Conservation (phyloP, 2,888 invertebrate species). For the Andrena dorsata region DNA sequence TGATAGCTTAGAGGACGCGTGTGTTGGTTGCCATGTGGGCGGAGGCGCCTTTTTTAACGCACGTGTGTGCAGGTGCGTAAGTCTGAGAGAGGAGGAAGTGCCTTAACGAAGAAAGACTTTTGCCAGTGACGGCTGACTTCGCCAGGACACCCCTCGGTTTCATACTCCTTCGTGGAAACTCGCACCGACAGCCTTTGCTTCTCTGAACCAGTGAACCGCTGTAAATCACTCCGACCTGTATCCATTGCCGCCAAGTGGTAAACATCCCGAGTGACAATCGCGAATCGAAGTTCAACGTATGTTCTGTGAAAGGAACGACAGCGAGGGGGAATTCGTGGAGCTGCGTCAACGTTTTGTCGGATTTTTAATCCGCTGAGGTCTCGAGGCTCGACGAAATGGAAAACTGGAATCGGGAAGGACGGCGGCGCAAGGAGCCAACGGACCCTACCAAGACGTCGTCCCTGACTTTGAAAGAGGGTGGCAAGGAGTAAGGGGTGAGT, state of each 20-base stretch:
- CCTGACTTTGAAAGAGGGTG: slow-evolving; percentile 79
- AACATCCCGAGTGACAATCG: background rate
- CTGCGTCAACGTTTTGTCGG: background rate
- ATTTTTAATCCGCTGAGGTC: background rate
- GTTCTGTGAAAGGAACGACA: background rate
- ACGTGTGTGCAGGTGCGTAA: slow-evolving; percentile 73
- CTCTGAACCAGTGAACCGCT: no score
- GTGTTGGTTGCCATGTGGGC: slow-evolving; percentile 3
- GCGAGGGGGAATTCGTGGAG: background rate
- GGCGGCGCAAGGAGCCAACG: slow-evolving; percentile 34
- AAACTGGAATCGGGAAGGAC: background rate
- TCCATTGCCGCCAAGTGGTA: background rate
- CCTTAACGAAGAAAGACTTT: slow-evolving; percentile 68
- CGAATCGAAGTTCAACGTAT: background rate
- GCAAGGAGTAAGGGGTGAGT: slow-evolving; percentile 71
- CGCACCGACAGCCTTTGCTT: no score
- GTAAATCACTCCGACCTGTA: no score
- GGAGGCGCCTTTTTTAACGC: slow-evolving; percentile 66
- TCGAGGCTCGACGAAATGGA: background rate
- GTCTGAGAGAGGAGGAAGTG: slow-evolving; percentile 69
- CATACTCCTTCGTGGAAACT: background rate
- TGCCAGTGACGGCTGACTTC: slow-evolving; percentile 60
- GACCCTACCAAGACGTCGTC: slow-evolving; percentile 65
- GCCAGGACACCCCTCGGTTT: slow-evolving; percentile 29
- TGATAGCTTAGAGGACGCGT: slow-evolving; percentile 62